Evolutionary conservation across 2,888 invertebrate genomes (phyloP).

Genomic region (Drosophila mayaguana): DNA sequence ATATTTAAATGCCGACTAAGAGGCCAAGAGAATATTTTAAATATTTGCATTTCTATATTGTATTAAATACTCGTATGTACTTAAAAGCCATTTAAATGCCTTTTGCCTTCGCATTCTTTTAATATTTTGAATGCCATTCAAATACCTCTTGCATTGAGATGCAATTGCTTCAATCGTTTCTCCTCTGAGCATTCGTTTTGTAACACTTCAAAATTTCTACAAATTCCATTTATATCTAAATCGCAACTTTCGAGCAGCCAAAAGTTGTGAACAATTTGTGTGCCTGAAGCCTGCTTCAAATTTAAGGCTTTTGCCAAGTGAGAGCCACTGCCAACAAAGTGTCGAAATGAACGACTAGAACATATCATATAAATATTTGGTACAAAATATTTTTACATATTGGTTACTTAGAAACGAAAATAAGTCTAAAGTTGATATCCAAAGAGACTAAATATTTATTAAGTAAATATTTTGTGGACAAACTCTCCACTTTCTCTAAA

Average conservation of each 20-base stretch:
- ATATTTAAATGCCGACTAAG: neutral
- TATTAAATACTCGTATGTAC: no score
- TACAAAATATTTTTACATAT: neutral
- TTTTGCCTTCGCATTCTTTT: constrained; percentile 25
- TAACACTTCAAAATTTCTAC: constrained; percentile 32
- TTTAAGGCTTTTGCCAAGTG: constrained; percentile 20
- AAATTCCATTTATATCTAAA: constrained; percentile 16
- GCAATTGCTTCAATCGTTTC: neutral
- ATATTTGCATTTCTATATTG: neutral
- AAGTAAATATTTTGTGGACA: neutral
- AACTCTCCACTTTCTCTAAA: no score
- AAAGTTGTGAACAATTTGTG: constrained; percentile 64
- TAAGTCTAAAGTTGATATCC: neutral
- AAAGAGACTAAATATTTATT: neutral
- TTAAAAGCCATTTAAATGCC: constrained; percentile 2
- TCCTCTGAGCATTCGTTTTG: constrained; percentile 22
- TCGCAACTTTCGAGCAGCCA: constrained; percentile 48
- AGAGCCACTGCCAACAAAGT: neutral
- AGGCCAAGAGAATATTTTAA: neutral
- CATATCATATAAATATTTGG: neutral
- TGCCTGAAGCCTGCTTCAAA: constrained; percentile 47
- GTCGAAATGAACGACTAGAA: neutral
- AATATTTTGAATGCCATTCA: constrained; percentile 29
- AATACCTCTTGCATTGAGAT: neutral
- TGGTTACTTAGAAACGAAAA: neutral